Evolutionary conservation across 2,888 invertebrate genomes (phyloP), one percentile per base, ranked within the genome.

Genomic region (Branchipolynoe longqiensis): DNA sequence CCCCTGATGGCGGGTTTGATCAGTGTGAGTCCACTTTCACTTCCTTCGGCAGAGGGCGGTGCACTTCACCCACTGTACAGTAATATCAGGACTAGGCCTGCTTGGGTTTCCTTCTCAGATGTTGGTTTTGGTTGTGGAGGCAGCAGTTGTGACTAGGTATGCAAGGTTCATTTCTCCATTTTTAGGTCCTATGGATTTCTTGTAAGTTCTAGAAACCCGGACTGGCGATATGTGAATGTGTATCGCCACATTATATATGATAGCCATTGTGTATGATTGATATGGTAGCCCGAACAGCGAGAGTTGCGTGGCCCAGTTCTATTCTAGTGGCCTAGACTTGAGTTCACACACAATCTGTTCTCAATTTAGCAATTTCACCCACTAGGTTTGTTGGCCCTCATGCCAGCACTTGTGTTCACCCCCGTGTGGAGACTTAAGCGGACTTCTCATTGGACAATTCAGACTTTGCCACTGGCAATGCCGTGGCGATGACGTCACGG

Each of bases 121-220:
- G 69, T 69, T 69, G 33, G 38, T 69, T n/a, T 69, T 69, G 69
- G 69, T 69, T 69, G 69, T 69, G 69, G 69, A 69, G 69, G 69
- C 69, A 69, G 69, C 69, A 38, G 69, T 69, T 69, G 33, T n/a
- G 69, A 69, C 69, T 69, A 38, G 69, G 33, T 69, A 69, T 69
- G 69, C 69, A 69, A 69, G 69, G 69, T 69, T 69, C 69, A 69
- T 69, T 69, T 69, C n/a, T 38, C 69, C 69, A 69, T 69, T 69
- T 12, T 36, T 69, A 69, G 36, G 69, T 69, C 69, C 8, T 69
- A 69, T 22, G 36, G 69, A 14, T 48, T 69, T 69, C 38, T 69
- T 48, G 8, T 48, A 18, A 12, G 33, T 69, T 69, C 69, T 69
- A 69, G 69, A 25, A 33, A 69, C 33, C 33, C 25, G 38, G 69